These are phyloP conservation scores for Cetoscarus ocellatus DNA, from an alignment of 2,797 vertebrate species.

Conservation along the genomic window DNA sequence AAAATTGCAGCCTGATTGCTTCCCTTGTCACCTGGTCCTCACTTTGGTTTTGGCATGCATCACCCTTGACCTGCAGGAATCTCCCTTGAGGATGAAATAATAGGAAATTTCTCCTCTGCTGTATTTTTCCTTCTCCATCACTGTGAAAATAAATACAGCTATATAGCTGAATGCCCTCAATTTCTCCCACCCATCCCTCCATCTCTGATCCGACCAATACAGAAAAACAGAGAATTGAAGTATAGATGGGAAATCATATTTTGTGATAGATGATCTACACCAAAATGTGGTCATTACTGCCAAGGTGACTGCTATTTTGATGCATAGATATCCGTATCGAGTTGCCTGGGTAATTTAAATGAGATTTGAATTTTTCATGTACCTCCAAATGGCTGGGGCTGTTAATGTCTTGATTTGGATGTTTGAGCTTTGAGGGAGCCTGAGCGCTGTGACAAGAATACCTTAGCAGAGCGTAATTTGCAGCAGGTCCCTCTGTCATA, in stretches of 20 bases:
- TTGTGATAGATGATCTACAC: slow-evolving; percentile 68
- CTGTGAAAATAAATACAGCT: slow-evolving; percentile 55
- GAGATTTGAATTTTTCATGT: slow-evolving; percentile 84
- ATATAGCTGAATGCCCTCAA: slow-evolving; percentile 37
- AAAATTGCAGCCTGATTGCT: slow-evolving; percentile 8
- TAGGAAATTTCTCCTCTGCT: slow-evolving; percentile 26
- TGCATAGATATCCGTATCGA: slow-evolving; percentile 73
- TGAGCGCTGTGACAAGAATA: slow-evolving; percentile 51
- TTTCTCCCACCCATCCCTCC: slow-evolving; percentile 51
- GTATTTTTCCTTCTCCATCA: slow-evolving; percentile 37
- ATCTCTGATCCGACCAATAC: slow-evolving; percentile 34
- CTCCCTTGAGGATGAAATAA: slow-evolving; percentile 25
- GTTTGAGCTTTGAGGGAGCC: slow-evolving; percentile 61
- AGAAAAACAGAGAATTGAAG: slow-evolving; percentile 44
- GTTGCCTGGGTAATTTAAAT: slow-evolving; percentile 75
- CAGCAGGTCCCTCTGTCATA: slow-evolving; percentile 45
- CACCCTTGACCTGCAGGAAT: slow-evolving; percentile 50
- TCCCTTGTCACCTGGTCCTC: slow-evolving; percentile 3
- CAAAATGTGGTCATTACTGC: slow-evolving; percentile 72
- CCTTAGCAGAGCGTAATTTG: slow-evolving; percentile 50
- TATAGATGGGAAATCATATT: slow-evolving; percentile 61
- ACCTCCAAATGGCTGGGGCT: slow-evolving; percentile 70
- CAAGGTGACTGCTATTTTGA: slow-evolving; percentile 72
- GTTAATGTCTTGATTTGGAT: slow-evolving; percentile 69
- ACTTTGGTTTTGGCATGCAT: slow-evolving; percentile 8